A percentile compares a stretch with the other conserved stretches of the same genome.
phyloP scores from a whole-genome alignment of 2,888 invertebrate species.

The Frankliniella fusca region DNA sequence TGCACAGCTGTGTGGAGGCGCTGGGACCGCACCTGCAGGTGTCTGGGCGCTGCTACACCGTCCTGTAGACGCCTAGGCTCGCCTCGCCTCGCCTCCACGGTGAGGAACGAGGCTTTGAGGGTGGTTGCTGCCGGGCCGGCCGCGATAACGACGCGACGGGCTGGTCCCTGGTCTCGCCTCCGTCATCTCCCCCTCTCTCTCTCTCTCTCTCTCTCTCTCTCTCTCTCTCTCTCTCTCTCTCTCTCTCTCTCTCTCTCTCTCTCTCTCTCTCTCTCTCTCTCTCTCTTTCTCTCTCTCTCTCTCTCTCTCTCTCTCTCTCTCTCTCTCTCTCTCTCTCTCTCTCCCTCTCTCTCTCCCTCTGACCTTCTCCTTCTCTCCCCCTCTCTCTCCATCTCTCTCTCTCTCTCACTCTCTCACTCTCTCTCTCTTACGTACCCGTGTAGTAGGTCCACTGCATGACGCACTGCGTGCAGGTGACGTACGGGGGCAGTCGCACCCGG shows the following conservation, averaged over 20 bases:
- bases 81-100: neutral
- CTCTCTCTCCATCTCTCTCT: neutral
- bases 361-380: neutral
- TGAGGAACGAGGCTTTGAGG: neutral
- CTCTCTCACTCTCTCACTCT: neutral
- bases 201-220: neutral
- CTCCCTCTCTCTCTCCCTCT: too few relatives aligned
- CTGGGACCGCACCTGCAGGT: constrained; percentile 7
- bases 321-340: neutral
- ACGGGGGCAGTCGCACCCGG: constrained; percentile 72
- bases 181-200: neutral
- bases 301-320: neutral
- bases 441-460: constrained; percentile 91
- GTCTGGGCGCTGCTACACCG: constrained; percentile 2
- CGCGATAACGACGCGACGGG: too few relatives aligned
- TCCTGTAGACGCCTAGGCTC: neutral
- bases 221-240: neutral
- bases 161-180: too few relatives aligned
- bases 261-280: neutral
- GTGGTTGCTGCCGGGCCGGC: too few relatives aligned
- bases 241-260: neutral
- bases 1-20: constrained; percentile 7
- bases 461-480: constrained; percentile 81
- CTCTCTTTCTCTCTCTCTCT: neutral
- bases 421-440: constrained; percentile 56